Evolutionary conservation across 2,888 invertebrate species (phyloP).

Genomic region (Chouioia cunea): DNA sequence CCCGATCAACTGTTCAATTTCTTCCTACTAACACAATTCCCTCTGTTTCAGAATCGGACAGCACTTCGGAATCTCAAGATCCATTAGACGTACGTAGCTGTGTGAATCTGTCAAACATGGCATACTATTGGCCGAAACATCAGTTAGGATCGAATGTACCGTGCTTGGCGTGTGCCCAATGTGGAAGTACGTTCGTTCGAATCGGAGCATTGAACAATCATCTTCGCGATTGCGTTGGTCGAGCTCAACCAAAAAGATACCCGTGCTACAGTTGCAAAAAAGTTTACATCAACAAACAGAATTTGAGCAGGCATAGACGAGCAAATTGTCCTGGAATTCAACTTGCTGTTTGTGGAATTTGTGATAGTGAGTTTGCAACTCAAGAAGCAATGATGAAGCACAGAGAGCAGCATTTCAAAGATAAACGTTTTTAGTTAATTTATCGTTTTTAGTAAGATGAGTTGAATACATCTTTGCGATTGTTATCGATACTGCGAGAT

Average conservation of each 20-base stretch:
- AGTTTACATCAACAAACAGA: slow-evolving; percentile 64
- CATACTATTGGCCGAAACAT: slow-evolving; percentile 11
- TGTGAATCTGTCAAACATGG: not conserved
- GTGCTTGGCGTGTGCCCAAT: slow-evolving; percentile 16
- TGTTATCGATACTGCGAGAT: no score
- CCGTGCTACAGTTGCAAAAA: slow-evolving; percentile 65
- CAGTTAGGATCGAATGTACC: slow-evolving; percentile 1
- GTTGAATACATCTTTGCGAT: no score
- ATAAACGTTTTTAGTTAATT: slow-evolving; percentile 21
- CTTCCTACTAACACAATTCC: not conserved
- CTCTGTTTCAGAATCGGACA: slow-evolving; percentile 46
- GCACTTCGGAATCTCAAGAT: slow-evolving; percentile 33
- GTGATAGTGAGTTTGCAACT: slow-evolving; percentile 36
- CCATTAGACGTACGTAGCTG: slow-evolving; percentile 30
- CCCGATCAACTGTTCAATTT: no score
- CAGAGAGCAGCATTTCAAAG: slow-evolving; percentile 43
- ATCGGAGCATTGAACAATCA: slow-evolving; percentile 20
- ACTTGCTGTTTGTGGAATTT: slow-evolving; percentile 43
- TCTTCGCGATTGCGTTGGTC: slow-evolving; percentile 7
- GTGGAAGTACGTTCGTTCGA: slow-evolving; percentile 26
- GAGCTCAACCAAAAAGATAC: slow-evolving; percentile 31
- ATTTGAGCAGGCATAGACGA: slow-evolving; percentile 62
- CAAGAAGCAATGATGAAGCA: slow-evolving; percentile 44
- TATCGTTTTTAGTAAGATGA: no score
- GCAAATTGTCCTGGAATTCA: slow-evolving; percentile 38